These are phyloP conservation scores for Scomber colias DNA, from an alignment of 2,113 vertebrate species.

Conservation along the genomic window DNA sequence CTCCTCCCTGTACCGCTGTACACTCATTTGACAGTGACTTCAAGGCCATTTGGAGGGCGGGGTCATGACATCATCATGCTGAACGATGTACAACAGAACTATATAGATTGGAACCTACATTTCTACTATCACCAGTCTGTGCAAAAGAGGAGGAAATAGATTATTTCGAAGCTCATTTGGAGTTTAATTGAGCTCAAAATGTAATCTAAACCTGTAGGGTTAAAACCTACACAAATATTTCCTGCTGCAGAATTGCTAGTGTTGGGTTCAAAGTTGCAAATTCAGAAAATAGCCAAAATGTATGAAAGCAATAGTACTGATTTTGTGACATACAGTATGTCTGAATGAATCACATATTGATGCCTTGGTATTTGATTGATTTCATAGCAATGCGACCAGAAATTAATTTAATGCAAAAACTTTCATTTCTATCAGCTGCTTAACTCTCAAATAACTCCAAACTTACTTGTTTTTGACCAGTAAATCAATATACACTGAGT, in stretches of 20 bases:
- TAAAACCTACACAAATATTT: neutral
- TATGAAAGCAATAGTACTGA: neutral
- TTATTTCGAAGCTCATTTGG: too few species aligned
- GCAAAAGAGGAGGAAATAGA: too few species aligned
- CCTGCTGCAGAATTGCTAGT: neutral
- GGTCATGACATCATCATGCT: conserved; percentile 45
- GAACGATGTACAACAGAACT: neutral
- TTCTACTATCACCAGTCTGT: neutral
- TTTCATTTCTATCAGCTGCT: too few species aligned
- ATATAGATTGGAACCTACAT: conserved; percentile 9
- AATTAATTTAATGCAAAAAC: too few species aligned
- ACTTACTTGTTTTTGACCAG: too few species aligned
- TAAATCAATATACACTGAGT: too few species aligned
- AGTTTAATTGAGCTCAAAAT: neutral
- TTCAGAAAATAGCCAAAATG: neutral
- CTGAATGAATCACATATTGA: too few species aligned
- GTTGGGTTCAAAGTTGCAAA: neutral
- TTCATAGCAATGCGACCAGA: too few species aligned
- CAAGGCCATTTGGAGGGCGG: conserved; percentile 55
- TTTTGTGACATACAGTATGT: too few species aligned
- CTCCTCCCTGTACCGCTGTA: neutral
- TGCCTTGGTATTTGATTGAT: too few species aligned
- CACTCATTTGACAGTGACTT: conserved; percentile 35
- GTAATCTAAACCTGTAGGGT: too few species aligned
- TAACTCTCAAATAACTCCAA: too few species aligned